These are phyloP conservation scores for Kryptopterus vitreolus DNA, from an alignment of 2,797 vertebrate species.

Conservation along the genomic window DNA sequence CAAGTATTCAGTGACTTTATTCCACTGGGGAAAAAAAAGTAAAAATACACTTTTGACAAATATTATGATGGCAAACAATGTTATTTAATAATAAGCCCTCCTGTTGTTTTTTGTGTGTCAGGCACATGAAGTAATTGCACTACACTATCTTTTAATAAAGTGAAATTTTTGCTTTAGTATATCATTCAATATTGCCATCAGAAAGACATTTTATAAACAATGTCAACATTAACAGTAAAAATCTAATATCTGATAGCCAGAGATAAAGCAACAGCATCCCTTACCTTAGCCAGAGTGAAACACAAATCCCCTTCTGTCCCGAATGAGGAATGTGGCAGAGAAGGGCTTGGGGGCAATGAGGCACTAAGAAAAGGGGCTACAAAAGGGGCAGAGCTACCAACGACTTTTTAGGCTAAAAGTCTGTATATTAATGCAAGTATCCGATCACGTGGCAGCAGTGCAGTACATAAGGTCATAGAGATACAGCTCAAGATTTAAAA, in stretches of 20 bases:
- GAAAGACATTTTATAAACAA: not conserved
- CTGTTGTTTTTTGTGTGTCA: not conserved
- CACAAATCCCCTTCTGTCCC: conserved; percentile 3
- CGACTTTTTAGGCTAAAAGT: no score
- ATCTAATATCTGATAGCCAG: not conserved
- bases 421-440: not conserved
- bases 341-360: not conserved
- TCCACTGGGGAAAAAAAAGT: not conserved
- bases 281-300: conserved; percentile 65
- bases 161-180: no score
- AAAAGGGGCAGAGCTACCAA: not conserved
- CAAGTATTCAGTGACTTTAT: not conserved
- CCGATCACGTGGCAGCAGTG: not conserved
- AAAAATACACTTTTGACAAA: not conserved
- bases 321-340: conserved; percentile 41
- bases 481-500: not conserved
- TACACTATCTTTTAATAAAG: not conserved
- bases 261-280: conserved; percentile 35
- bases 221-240: conserved; percentile 1
- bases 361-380: not conserved
- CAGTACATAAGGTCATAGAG: not conserved
- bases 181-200: not conserved
- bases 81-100: not conserved
- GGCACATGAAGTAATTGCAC: not conserved
- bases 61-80: not conserved